Conservation (phyloP, 2,113 vertebrate genomes). For the Steatornis caripensis region DNA sequence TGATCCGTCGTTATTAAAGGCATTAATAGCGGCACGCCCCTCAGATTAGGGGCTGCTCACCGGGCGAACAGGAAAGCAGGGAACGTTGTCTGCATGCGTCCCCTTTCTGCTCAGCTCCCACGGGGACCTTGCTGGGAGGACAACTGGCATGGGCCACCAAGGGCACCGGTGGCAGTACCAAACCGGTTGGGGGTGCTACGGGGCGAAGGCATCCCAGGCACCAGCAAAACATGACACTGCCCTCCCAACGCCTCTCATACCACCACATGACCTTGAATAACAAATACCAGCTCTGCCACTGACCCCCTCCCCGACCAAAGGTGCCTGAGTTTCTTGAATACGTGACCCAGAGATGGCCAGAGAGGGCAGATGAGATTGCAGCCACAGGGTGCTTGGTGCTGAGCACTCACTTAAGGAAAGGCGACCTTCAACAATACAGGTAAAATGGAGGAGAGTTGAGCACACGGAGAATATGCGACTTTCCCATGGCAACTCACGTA, state of each 20-base stretch:
- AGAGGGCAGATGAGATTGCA: background rate
- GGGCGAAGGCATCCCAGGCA: background rate
- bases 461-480: background rate
- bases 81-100: background rate
- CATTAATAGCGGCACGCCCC: constrained; percentile 69
- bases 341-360: rapidly evolving
- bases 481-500: background rate
- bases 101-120: background rate
- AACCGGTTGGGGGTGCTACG: background rate
- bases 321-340: background rate
- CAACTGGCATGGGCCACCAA: rapidly evolving
- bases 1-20: constrained; percentile 70
- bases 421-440: background rate
- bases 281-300: background rate
- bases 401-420: background rate
- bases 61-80: constrained; percentile 41
- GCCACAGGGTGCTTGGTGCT: background rate
- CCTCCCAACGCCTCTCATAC: background rate
- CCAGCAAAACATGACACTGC: background rate
- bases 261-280: background rate
- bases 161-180: background rate
- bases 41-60: constrained; percentile 70
- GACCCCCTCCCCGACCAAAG: background rate
- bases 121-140: rapidly evolving
- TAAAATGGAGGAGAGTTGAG: background rate